Percentiles rank a stretch among this genome's conserved stretches.
These are phyloP conservation scores for Dissostichus mawsoni DNA, from an alignment of 2,113 vertebrate species.

Conservation along the genomic window DNA sequence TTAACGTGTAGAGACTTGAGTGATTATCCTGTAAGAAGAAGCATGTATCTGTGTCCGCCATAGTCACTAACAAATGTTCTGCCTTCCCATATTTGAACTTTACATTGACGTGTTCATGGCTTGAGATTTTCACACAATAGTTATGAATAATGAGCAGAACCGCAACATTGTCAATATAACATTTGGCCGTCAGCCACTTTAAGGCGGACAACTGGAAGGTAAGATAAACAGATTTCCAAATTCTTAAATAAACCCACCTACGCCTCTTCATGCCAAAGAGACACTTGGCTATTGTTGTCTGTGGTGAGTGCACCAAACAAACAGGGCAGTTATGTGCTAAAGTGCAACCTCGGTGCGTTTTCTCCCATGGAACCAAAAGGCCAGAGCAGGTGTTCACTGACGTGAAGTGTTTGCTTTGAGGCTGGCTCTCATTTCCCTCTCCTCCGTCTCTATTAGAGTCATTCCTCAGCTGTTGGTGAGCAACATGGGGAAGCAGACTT, in stretches of 20 bases:
- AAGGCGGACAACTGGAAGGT: constrained; percentile 58
- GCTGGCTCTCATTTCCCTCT: constrained; percentile 63
- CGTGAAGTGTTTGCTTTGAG: constrained; percentile 70
- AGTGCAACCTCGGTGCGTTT: constrained; percentile 59
- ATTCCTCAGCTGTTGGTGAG: constrained; percentile 65
- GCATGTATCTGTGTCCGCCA: constrained; percentile 2
- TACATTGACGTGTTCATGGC: neutral
- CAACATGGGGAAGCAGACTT: constrained; percentile 52
- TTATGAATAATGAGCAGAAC: neutral
- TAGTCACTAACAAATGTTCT: constrained; percentile 6
- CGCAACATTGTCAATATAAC: neutral
- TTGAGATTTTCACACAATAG: neutral
- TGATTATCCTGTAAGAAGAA: neutral
- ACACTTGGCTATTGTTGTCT: constrained; percentile 77
- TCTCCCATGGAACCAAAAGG: constrained; percentile 70
- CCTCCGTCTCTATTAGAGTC: constrained; percentile 48
- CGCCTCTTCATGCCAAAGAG: constrained; percentile 55
- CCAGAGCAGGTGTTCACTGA: constrained; percentile 79
- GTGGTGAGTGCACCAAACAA: constrained; percentile 60
- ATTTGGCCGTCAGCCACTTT: constrained; percentile 52
- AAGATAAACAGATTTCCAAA: constrained; percentile 72
- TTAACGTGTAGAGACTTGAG: neutral
- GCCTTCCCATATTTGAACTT: neutral
- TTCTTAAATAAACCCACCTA: constrained; percentile 70
- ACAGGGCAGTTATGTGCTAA: constrained; percentile 66